phyloP scores from a whole-genome alignment of 2,797 vertebrate species.

The Esox lucius region DNA sequence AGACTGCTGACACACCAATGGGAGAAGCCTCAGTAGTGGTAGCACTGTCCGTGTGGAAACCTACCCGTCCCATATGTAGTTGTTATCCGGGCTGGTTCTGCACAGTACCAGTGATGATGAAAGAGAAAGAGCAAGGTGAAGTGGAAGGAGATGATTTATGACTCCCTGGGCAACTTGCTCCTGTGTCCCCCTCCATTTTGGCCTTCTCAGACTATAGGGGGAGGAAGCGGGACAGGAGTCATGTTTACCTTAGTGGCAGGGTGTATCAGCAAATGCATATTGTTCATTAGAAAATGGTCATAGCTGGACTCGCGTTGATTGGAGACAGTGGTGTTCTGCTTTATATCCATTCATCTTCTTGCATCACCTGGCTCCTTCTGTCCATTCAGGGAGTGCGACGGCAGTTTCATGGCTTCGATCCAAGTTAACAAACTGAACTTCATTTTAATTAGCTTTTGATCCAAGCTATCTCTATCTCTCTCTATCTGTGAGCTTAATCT shows the following conservation, averaged over 20 bases:
- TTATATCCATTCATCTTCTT: background rate
- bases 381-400: no score
- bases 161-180: conserved; percentile 10
- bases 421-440: background rate
- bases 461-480: background rate
- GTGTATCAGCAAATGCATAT: background rate
- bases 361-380: background rate
- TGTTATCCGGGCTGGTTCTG: no score
- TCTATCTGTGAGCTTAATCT: background rate
- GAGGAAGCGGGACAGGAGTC: background rate
- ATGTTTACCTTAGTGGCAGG: background rate
- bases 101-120: conserved; percentile 10
- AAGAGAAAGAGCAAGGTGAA: background rate
- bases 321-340: no score
- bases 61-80: no score
- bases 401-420: no score
- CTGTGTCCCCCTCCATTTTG: conserved; percentile 1
- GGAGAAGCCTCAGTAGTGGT: no score
- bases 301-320: no score
- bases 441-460: background rate
- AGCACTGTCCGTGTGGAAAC: no score
- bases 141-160: conserved; percentile 9
- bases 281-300: background rate
- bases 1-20: no score
- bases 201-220: background rate